phyloP scores from a whole-genome alignment of 2,888 invertebrate genomes.

The Drosophila basisetae region DNA sequence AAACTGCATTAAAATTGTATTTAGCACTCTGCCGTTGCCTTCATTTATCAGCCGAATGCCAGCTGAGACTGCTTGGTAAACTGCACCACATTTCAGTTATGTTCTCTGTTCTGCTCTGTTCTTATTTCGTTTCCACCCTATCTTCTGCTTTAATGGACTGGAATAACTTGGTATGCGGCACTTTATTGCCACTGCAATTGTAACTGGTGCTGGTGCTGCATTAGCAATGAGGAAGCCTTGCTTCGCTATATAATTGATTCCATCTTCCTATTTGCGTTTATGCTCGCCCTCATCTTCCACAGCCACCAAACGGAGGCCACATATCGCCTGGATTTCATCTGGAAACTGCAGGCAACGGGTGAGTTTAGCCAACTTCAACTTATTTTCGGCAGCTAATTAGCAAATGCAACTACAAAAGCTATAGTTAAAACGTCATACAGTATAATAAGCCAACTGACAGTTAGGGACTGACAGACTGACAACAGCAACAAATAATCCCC shows the following conservation, averaged over 20 bases:
- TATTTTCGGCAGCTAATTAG: conserved; percentile 38
- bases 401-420: conserved; percentile 27
- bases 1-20: conserved; percentile 81
- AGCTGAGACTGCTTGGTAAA: conserved; percentile 7
- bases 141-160: conserved; percentile 65
- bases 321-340: conserved; percentile 96
- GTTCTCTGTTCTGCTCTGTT: conserved; percentile 12
- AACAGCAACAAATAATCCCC: conserved; percentile 1
- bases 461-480: conserved; percentile 3
- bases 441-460: conserved; percentile 5
- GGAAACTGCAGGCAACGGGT: conserved; percentile 98
- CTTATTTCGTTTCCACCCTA: conserved; percentile 12
- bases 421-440: conserved; percentile 3
- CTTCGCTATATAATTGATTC: conserved; percentile 86
- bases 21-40: conserved; percentile 63
- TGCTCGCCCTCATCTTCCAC: conserved; percentile 94
- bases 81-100: conserved; percentile 14
- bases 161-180: conserved; percentile 63
- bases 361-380: conserved; percentile 47
- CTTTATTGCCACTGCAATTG: conserved; percentile 21
- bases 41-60: conserved; percentile 42
- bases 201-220: conserved; percentile 22
- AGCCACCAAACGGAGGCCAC: conserved; percentile 98
- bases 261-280: conserved; percentile 90
- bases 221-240: conserved; percentile 83